phyloP scores from a whole-genome alignment of 2,113 vertebrate species.

The Capricornis sumatraensis region DNA sequence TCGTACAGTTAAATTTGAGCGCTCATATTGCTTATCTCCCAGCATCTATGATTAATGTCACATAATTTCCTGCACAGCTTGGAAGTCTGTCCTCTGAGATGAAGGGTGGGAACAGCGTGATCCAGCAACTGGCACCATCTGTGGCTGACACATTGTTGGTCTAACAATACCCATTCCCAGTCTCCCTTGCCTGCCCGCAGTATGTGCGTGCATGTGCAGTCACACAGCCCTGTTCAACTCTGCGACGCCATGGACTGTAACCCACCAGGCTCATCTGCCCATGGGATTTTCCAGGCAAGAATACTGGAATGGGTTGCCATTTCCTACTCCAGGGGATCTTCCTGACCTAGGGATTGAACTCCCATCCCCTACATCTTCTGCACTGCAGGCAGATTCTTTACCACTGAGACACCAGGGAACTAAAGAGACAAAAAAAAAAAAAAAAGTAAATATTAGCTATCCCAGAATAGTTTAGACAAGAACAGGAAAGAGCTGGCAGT shows the following conservation, averaged over 20 bases:
- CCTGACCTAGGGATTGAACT: background rate
- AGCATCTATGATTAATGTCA: background rate
- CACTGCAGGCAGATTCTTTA: background rate
- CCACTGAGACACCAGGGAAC: background rate
- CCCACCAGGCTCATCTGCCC: background rate
- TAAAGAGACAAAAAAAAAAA: background rate
- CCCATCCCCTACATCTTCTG: background rate
- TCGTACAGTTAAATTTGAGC: background rate
- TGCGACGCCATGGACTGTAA: background rate
- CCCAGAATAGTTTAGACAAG: background rate
- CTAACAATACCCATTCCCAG: background rate
- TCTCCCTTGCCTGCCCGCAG: background rate
- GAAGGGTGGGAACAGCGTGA: background rate
- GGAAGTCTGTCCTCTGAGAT: background rate
- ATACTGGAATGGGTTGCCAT: background rate
- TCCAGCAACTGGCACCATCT: background rate
- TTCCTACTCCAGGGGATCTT: background rate
- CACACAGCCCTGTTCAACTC: background rate
- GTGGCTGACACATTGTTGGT: background rate
- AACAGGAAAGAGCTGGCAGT: background rate
- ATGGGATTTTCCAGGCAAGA: background rate
- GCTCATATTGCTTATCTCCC: background rate
- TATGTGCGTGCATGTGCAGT: fast-evolving
- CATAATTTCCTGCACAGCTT: background rate
- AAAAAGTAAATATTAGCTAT: background rate